Base-by-base conservation (phyloP, 2,797 vertebrate species). In the Arremon brunneinucha region DNA sequence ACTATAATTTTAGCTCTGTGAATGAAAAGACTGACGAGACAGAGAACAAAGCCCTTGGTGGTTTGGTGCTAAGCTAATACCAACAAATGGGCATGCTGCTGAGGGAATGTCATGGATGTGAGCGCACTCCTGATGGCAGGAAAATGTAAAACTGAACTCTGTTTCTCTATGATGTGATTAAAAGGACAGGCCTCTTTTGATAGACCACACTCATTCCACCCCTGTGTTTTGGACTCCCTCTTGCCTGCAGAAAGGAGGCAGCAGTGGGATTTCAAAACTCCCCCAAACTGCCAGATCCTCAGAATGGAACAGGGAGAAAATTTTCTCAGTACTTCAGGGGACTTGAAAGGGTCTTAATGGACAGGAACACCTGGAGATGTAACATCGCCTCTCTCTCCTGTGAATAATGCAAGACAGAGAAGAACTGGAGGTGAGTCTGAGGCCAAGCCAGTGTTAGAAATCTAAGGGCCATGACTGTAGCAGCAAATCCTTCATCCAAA, bases 31-130 rank as follows among this genome's bases (percentile, higher is more conserved):
- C 11, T 53, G 10, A 65, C 57, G 17, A 32, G 13, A 34, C 9
- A 47, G 82, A 79, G 46, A 75, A 21, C 17, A 84, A 94, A 89
- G 43, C 14, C 49, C 24, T 57, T 64, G 49, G 43, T 57, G 50
- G 37, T 72, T 67, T 89, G 63, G 18, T 26, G 17, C 39, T 57
- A 55, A 89, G 60, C 16, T 74, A 49, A 50, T 52, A 24, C 11
- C 44, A 75, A 34, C 1, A 8, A 41, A 72, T n/a, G 19, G 27
- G 11, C 0, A 0, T 64, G 44, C 52, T 75, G 26, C 2, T 0
- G 4, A 60, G 70, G 79, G 26, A 46, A 62, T 14, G 30, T 22
- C 28, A 14, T 49, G 62, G 37, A 23, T 49, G 16, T 41, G 65
- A 83, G 26, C 27, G 16, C 18, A 49, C 9, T n/a, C 15, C 24